Base-by-base conservation (phyloP, 1,140 invertebrate species). In the Pogonognathellus flavescens region DNA sequence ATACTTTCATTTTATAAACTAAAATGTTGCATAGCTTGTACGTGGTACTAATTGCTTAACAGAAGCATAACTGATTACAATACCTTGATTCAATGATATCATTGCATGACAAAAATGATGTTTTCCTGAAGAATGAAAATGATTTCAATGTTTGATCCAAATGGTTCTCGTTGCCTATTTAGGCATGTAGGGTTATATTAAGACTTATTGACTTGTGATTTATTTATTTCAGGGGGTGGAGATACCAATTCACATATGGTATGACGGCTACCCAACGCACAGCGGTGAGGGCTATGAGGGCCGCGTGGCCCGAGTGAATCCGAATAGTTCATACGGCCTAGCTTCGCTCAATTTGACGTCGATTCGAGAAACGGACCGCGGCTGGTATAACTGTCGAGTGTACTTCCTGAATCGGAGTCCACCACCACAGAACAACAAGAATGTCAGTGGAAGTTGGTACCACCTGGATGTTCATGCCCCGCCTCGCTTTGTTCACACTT, bases 381-480 rank as follows among this genome's bases (percentile, higher is more conserved):
- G 97, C 89, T 98, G 97, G 97, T 99, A 98, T 92, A 96, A 97
- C 91, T 99, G 97, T 92, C 97, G 97, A 92, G 96, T 98, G 90
- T 95, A 97, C 90, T 98, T 98, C 92, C 94, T 98, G 91, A 97
- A 98, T 91, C 94, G 97, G 86, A 95, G 95, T 87, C 96, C 96
- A 87, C 96, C 95, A 91, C 94, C 94, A 90, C 93, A 95, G 92
- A 95, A 96, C 92, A 95, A 98, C 93, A 88, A 86, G 76, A 89
- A 89, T 80, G 86, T 89, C 76, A 86, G 59, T 55, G 97, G 97
- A 88, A 98, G 97, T 89, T 98, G 97, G 97, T 97, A 98, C 91
- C 96, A 98, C 92, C 93, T 99, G 90, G 96, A 97, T 92, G 97
- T 98, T 90, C 97, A 88, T 84, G 93, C 93, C 84, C 96, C 97